Evolutionary conservation across 53 echinoderm and acorn worm genomes (phyloP), one percentile per base, ranked within the genome.

Genomic region (Mesocentrotus franciscanus): DNA sequence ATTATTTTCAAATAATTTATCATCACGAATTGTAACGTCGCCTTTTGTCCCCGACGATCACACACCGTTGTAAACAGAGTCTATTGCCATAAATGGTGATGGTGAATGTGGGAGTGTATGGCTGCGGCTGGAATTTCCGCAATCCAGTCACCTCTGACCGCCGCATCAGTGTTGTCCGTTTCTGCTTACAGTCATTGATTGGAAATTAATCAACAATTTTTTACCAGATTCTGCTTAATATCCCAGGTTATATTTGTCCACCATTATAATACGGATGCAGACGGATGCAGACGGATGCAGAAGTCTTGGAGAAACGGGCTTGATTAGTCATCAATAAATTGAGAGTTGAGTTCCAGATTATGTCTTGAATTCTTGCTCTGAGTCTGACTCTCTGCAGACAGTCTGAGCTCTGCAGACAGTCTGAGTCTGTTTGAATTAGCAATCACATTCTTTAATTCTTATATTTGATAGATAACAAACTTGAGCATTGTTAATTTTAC

Each of bases 31-130:
- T 6, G 36, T 16, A 18, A 83, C 5, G 58, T 56, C n/a, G 11
- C 56, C 85, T 85, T 56, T 85, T 85, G 85, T 85, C 15, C 85
- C 55, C 56, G 56, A 4, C 56, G 85, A 85, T 85, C 85, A 85
- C 85, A 85, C 91, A 22, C 64, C 24, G 91, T 58, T 91, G 92
- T 92, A 92, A 92, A 92, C 49, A 92, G 20, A 92, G 7, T 71
- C 74, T 42, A 92, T 92, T 92, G 71, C 92, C 92, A 92, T 92
- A 92, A 92, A 92, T 66, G 92, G 92, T 92, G 92, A 92, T 92
- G 36, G 71, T 29, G 49, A 64, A 71, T 64, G 71, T 71, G 92
- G 92, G 85, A 85, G 92, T 92, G 92, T 92, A 71, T 72, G 71
- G 75, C 92, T 71, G 74, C 92, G 56, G 76, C 55, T 66, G 92